A percentile compares a stretch with the other conserved stretches of the same genome.
Conservation (phyloP, 2,797 vertebrate genomes). For the Falco concolor region DNA sequence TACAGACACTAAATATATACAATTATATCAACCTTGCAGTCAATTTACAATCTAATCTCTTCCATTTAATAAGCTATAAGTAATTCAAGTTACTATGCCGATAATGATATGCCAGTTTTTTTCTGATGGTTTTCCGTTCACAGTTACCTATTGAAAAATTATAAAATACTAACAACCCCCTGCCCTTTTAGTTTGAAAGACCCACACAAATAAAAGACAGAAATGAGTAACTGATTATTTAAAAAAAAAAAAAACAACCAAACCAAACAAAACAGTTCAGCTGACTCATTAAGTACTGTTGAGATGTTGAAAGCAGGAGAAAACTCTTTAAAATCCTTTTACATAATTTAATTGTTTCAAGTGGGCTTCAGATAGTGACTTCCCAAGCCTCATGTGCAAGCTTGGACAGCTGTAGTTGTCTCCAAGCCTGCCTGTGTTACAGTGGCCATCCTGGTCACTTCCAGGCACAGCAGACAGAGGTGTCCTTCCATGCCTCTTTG, state of each 20-base stretch:
- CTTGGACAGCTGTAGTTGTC: background rate
- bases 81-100: background rate
- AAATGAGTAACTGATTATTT: background rate
- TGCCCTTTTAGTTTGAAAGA: background rate
- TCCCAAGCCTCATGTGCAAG: background rate
- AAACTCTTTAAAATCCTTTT: background rate
- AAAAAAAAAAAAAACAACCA: background rate
- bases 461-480: background rate
- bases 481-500: background rate
- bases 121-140: background rate
- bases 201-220: background rate
- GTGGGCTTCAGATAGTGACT: background rate
- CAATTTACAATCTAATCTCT: background rate
- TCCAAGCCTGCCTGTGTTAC: background rate
- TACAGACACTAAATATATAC: background rate
- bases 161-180: background rate
- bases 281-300: background rate
- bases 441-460: background rate
- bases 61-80: background rate
- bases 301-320: background rate
- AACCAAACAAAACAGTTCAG: background rate
- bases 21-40: background rate
- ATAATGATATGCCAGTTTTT: background rate
- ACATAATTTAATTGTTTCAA: background rate
- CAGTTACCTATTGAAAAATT: background rate